These are phyloP conservation scores for Burhinus bistriatus DNA, from an alignment of 2,113 vertebrate genomes.

Conservation along the genomic window DNA sequence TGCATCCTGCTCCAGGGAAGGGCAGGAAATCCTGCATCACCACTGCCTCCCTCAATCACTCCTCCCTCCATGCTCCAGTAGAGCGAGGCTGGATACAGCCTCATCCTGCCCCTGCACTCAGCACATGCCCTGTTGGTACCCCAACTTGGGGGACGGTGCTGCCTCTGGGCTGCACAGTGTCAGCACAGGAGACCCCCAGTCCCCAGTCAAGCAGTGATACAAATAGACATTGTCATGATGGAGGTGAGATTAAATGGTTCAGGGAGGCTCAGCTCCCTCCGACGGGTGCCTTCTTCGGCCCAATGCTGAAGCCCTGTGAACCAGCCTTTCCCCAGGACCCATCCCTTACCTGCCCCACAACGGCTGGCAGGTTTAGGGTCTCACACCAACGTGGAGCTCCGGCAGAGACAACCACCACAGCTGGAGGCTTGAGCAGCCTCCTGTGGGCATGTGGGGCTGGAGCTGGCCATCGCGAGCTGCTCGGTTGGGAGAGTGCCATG, in stretches of 20 bases:
- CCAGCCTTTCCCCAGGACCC: neutral
- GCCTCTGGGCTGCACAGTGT: neutral
- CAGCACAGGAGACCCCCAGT: neutral
- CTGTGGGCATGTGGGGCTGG: rapidly evolving
- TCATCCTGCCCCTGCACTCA: neutral
- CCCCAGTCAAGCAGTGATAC: too few species aligned
- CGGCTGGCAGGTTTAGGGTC: neutral
- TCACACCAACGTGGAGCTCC: rapidly evolving
- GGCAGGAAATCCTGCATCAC: neutral
- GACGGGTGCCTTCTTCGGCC: neutral
- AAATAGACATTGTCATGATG: neutral
- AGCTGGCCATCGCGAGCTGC: rapidly evolving
- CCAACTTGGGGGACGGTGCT: neutral
- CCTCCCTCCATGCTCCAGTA: rapidly evolving
- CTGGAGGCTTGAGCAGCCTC: neutral
- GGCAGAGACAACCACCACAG: neutral
- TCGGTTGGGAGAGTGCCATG: rapidly evolving
- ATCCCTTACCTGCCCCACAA: neutral
- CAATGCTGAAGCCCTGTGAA: rapidly evolving
- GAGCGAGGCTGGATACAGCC: neutral
- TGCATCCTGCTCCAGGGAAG: neutral
- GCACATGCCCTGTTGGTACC: neutral
- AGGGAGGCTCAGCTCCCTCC: neutral
- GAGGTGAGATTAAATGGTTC: neutral
- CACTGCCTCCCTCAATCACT: neutral